Evolutionary conservation across 2,888 invertebrate species (phyloP).

Genomic region (Oegoconia quadripuncta): DNA sequence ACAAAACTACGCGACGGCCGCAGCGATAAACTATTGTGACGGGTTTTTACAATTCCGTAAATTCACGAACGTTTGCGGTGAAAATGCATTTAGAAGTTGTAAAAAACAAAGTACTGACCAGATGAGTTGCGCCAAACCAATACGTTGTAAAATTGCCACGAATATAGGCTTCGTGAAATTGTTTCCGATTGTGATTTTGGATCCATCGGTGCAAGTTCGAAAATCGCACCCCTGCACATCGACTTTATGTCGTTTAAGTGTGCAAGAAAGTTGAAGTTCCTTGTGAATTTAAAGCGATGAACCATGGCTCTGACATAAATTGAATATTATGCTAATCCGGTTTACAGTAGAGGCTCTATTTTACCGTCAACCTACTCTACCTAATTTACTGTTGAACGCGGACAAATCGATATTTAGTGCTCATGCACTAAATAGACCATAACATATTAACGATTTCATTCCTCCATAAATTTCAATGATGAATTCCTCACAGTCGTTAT

Average conservation of each 20-base stretch:
- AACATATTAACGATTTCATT: too few relatives aligned
- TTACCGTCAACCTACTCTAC: not conserved
- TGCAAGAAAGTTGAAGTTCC: too few relatives aligned
- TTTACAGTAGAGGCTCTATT: not conserved
- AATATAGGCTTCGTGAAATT: too few relatives aligned
- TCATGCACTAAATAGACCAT: too few relatives aligned
- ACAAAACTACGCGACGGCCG: slow-evolving; percentile 4
- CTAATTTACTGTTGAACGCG: slow-evolving; percentile 1
- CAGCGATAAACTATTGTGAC: slow-evolving; percentile 1
- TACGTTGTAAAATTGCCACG: not conserved
- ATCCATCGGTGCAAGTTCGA: too few relatives aligned
- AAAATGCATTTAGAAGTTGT: not conserved
- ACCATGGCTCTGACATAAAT: not conserved
- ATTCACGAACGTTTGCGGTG: not conserved
- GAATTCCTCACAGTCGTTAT: too few relatives aligned
- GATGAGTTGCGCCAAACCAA: too few relatives aligned
- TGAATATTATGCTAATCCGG: slow-evolving; percentile 3
- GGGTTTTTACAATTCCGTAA: not conserved
- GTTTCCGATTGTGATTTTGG: too few relatives aligned
- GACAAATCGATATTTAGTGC: not conserved
- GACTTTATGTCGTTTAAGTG: too few relatives aligned
- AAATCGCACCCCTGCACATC: too few relatives aligned
- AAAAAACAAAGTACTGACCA: too few relatives aligned
- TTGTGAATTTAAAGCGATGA: not conserved
- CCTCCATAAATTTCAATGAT: too few relatives aligned